These are phyloP conservation scores for Xyrauchen texanus DNA, from an alignment of 2,113 vertebrate species.

Conservation along the genomic window DNA sequence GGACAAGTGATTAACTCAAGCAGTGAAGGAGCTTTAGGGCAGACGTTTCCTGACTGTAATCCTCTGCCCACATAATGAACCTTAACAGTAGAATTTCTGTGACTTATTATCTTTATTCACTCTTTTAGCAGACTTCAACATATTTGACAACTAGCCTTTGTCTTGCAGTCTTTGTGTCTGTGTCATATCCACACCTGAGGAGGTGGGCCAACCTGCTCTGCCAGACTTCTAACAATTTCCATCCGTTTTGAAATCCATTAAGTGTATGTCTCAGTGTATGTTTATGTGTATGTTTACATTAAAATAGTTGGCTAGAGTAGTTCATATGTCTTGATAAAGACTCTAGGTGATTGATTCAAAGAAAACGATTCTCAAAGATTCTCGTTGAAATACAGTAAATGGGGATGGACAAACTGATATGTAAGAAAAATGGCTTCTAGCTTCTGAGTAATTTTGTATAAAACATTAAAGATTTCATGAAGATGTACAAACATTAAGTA, in stretches of 20 bases:
- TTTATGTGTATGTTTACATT: neutral
- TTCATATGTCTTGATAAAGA: neutral
- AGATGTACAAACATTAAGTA: neutral
- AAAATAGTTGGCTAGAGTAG: neutral
- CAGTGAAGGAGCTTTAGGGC: neutral
- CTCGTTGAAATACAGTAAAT: neutral
- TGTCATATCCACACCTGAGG: conserved; percentile 7
- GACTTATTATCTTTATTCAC: neutral
- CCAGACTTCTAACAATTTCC: conserved; percentile 20
- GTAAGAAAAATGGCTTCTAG: neutral
- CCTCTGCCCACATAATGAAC: neutral
- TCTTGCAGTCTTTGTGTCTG: neutral
- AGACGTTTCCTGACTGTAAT: conserved; percentile 11
- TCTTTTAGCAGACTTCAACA: conserved; percentile 5
- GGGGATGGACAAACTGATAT: no score
- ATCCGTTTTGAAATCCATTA: conserved; percentile 10
- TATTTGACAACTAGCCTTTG: conserved; percentile 16
- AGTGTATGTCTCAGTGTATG: neutral
- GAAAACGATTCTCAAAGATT: neutral
- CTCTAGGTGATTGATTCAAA: neutral
- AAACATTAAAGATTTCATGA: neutral
- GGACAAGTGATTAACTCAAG: neutral
- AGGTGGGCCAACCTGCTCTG: conserved; percentile 44
- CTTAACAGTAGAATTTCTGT: neutral
- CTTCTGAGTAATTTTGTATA: conserved; percentile 7